These are phyloP conservation scores for Gorsachius magnificus DNA, from an alignment of 2,797 vertebrate species.

Conservation along the genomic window DNA sequence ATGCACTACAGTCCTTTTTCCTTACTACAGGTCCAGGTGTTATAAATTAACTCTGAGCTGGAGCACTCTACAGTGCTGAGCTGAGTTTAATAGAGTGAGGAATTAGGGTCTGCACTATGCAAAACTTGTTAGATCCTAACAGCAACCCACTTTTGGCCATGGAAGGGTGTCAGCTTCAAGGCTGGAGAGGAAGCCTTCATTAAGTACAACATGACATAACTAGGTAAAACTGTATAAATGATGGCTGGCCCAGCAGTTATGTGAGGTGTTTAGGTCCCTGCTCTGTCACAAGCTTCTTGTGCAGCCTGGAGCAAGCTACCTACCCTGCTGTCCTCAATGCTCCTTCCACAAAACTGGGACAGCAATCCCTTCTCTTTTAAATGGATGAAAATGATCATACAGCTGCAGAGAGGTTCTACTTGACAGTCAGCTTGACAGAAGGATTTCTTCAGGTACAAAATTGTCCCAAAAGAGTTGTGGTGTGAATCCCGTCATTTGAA, in stretches of 20 bases:
- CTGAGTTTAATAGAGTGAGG: not conserved
- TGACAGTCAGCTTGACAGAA: not conserved
- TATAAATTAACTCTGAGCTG: not conserved
- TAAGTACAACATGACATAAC: not conserved
- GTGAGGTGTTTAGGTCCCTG: not conserved
- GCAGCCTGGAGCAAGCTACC: not conserved
- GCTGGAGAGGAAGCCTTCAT: not conserved
- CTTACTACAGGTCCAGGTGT: not conserved
- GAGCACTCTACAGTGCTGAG: not conserved
- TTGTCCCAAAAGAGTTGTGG: not conserved
- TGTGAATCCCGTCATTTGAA: not conserved
- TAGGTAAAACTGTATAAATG: not conserved
- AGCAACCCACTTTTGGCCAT: not conserved
- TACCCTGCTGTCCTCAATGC: not conserved
- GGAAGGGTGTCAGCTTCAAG: not conserved
- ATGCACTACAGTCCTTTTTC: not conserved
- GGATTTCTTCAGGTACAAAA: not conserved
- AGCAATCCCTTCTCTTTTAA: not conserved
- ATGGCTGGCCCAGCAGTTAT: not conserved
- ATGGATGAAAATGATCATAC: not conserved
- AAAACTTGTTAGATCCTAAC: not conserved
- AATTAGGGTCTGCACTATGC: not conserved
- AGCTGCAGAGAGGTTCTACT: not conserved
- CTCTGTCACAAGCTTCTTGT: not conserved
- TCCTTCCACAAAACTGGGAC: not conserved